phyloP scores from a whole-genome alignment of 2,797 vertebrate species.

The Sparidentex hasta region DNA sequence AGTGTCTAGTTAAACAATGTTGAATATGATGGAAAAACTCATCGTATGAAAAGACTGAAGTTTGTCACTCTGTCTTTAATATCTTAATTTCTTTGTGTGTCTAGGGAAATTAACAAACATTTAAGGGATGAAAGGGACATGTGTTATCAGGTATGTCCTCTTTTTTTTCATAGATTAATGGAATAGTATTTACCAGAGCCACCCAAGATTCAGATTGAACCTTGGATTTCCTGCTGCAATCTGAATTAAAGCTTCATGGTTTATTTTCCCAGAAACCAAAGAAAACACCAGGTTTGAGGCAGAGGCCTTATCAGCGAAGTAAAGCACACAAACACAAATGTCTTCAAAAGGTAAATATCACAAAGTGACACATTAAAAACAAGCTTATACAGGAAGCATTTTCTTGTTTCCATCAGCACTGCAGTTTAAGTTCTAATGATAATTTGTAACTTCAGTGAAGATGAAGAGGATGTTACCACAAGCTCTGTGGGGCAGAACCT shows the following conservation, averaged over 20 bases:
- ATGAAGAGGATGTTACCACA: constrained; percentile 84
- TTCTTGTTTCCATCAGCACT: not conserved
- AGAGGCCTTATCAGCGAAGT: constrained; percentile 81
- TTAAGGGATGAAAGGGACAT: constrained; percentile 93
- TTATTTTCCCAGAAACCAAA: constrained; percentile 87
- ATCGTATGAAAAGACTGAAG: not conserved
- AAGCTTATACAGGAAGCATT: not conserved
- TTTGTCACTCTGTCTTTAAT: constrained; percentile 9
- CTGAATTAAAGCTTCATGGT: constrained; percentile 2
- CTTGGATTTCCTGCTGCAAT: not conserved
- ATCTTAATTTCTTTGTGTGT: constrained; percentile 18
- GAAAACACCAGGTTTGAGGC: constrained; percentile 76
- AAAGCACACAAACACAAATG: constrained; percentile 81
- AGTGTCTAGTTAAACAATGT: too few species aligned
- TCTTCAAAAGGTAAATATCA: constrained; percentile 84
- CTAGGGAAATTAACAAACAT: constrained; percentile 96
- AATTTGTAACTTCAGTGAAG: constrained; percentile 71
- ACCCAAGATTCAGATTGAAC: not conserved
- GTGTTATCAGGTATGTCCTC: constrained; percentile 85
- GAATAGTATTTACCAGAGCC: not conserved
- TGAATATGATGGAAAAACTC: too few species aligned
- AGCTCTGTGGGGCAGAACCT: constrained; percentile 72
- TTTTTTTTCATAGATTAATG: constrained; percentile 8
- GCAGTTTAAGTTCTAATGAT: not conserved
- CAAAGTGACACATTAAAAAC: not conserved